Base-by-base conservation (phyloP, 1,140 invertebrate species). In the Cydia amplana region DNA sequence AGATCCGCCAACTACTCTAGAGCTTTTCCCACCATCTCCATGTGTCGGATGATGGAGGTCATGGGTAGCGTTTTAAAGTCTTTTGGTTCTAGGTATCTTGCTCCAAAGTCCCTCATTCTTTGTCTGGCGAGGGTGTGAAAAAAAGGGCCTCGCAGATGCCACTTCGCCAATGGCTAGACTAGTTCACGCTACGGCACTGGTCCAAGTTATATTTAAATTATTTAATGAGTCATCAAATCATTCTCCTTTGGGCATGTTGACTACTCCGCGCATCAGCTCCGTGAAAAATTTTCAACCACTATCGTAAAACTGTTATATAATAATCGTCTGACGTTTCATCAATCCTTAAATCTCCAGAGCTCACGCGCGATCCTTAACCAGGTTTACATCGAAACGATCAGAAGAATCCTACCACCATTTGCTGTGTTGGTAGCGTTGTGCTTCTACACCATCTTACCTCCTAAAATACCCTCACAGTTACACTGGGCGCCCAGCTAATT, bases 241-340 rank as follows among this genome's bases (percentile, higher is more conserved):
- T 60, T 60, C 55, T 46, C 55, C 55, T 10, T 10, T 60, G 23
- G 51, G 20, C 14, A 49, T 60, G n/a, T 60, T 10, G 5, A 60
- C 55, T 60, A 60, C 55, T 60, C n/a, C 55, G 55, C 55, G 10
- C 55, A 23, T 60, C 55, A 60, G 55, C 20, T 60, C 55, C 55
- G 20, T 23, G n/a, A 60, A 60, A 60, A 23, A 28, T 28, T 7
- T 60, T 4, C 20, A 51, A 7, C n/a, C n/a, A 51, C n/a, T 7
- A 0, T 51, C 16, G 5, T 46, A 46, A 46, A 12, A 46, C 43
- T 46, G 12, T 16, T 40, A 49, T n/a, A 18, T 51, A 18, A 6
- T 18, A 16, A 16, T n/a, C 28, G 28, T 28, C 4, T 51, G 2
- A 51, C 18, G 5, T n/a, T 51, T 51, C 6, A 51, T 23, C 18